Evolutionary conservation across 2,888 invertebrate species (phyloP), one percentile per base, ranked within the genome.

Genomic region (Crematogaster levior): DNA sequence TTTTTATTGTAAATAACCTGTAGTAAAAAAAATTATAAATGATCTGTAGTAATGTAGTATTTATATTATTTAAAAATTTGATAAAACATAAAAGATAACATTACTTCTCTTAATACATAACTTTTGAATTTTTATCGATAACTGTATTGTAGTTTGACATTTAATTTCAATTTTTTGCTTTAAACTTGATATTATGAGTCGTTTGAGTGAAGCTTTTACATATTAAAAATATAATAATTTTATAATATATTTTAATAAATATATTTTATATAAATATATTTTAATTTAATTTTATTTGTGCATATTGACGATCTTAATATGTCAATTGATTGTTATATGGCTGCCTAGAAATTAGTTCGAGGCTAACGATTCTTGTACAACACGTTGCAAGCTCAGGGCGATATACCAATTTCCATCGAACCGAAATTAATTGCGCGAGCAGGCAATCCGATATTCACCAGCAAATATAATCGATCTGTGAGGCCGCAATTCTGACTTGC

Each of bases 401-500:
- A 43, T 77, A 77, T 66, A 66, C 24, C 53, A 53, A 56, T 43
- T 43, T 9, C 56, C 56, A 43, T 70, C 56, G 56, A 43, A 70
- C 56, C 34, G 77, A 70, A 79, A 79, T 79, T 79, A 79, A 79
- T 79, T 79, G 77, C 46, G 43, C 58, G 27, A 58, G 40, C 30
- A 30, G 30, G 46, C 61, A 51, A 66, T 27, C 46, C 58, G 58
- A 70, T 75, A 77, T 58, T 85, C 74, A 18, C 63, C n/a, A 12
- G 51, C 1, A 46, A 61, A 51, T 68, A 48, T 61, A 66, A 82
- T 81, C 79, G 74, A 86, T 61, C 56, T 68, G 48, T 48, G 43
- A 61, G 61, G 61, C 58, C 68, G 58, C 77, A 58, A 24, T 40
- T 80, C 60, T 40, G 74, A 68, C 73, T 85, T 85, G 56, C 72